Evolutionary conservation across 2,888 invertebrate species (phyloP).

Genomic region (Mactromeris polynyma): DNA sequence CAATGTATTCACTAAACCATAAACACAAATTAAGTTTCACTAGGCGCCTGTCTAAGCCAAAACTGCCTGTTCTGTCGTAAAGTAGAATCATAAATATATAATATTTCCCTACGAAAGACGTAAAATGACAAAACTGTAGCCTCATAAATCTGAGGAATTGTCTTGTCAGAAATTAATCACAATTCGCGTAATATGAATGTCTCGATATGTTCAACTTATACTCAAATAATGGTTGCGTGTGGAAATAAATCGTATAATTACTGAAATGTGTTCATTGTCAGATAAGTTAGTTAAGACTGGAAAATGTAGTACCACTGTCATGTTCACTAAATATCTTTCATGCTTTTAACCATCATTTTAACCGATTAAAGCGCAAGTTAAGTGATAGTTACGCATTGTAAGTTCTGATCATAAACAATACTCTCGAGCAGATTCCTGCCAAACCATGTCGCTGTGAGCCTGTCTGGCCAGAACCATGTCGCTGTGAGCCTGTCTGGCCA

Average conservation of each 20-base stretch:
- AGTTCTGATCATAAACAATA: too few relatives aligned
- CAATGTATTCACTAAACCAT: background rate
- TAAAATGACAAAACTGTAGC: background rate
- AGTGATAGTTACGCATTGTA: too few relatives aligned
- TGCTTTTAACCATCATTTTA: too few relatives aligned
- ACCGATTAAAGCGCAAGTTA: too few relatives aligned
- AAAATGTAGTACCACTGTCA: background rate
- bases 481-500: too few relatives aligned
- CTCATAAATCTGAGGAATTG: background rate
- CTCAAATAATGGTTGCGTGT: background rate
- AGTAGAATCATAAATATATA: slow-evolving; percentile 13
- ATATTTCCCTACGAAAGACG: background rate
- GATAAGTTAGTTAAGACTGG: background rate
- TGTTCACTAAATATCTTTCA: too few relatives aligned
- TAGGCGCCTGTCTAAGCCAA: slow-evolving; percentile 3
- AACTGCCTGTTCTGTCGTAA: background rate
- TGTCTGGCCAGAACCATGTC: too few relatives aligned
- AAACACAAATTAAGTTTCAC: background rate
- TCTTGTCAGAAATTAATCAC: slow-evolving; percentile 9
- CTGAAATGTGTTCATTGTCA: background rate
- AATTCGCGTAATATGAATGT: background rate
- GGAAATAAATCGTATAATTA: background rate
- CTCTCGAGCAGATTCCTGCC: too few relatives aligned
- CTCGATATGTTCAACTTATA: background rate
- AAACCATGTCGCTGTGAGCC: too few relatives aligned